A percentile compares a stretch with the other conserved stretches of the same genome.
phyloP scores from a whole-genome alignment of 2,888 invertebrate genomes.

The Poecilobothrus nobilitatus region DNA sequence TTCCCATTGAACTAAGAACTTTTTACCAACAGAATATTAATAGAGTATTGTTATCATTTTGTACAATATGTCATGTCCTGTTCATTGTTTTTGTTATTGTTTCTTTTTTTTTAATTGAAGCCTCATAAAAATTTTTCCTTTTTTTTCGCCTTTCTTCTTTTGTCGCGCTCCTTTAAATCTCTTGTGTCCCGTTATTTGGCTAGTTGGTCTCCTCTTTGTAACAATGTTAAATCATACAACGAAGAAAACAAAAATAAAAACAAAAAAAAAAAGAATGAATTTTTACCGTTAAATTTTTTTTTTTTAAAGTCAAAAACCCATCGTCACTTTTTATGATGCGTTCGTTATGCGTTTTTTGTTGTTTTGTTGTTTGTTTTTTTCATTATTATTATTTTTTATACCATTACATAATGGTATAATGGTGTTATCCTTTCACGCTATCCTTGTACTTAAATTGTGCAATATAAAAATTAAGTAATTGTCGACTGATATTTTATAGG shows the following conservation, averaged over 20 bases:
- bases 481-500: background rate
- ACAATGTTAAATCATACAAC: background rate
- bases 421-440: background rate
- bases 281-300: too few species aligned
- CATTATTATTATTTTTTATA: too few species aligned
- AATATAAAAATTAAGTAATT: constrained; percentile 6
- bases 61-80: background rate
- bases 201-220: background rate
- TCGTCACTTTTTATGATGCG: constrained; percentile 3
- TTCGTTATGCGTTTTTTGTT: background rate
- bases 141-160: constrained; percentile 9
- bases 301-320: background rate
- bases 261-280: constrained; percentile 10
- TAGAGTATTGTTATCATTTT: background rate
- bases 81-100: too few species aligned
- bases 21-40: background rate
- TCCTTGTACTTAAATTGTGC: background rate
- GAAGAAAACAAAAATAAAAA: background rate
- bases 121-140: constrained; percentile 10
- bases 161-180: background rate
- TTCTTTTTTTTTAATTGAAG: background rate
- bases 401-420: background rate
- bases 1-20: too few species aligned
- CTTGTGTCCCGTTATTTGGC: background rate
- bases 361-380: background rate